These are phyloP conservation scores for Harpegnathos saltator DNA, from an alignment of 1,140 invertebrate species.

Conservation along the genomic window DNA sequence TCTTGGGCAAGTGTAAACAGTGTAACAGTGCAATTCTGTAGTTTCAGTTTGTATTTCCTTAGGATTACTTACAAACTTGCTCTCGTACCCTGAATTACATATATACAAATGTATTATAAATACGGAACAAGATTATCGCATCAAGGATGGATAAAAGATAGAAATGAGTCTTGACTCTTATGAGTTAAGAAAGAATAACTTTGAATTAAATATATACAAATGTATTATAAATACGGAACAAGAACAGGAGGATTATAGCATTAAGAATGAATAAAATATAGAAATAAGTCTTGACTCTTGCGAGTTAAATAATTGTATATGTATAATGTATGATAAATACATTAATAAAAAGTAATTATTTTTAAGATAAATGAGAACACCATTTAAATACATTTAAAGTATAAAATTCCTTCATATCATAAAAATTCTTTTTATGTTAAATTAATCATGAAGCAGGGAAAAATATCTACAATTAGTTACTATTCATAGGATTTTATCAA, in stretches of 20 bases:
- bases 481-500: no score
- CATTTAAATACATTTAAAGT: constrained; percentile 19
- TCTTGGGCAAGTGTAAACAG: constrained; percentile 34
- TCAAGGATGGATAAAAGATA: constrained; percentile 72
- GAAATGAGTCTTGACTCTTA: constrained; percentile 76
- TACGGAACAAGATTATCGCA: constrained; percentile 68
- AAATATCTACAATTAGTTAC: no score
- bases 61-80: constrained; percentile 65
- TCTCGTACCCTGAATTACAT: constrained; percentile 73
- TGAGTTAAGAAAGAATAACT: no score
- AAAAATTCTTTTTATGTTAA: no score
- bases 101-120: constrained; percentile 76
- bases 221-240: constrained; percentile 75
- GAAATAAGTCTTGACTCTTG: constrained; percentile 76
- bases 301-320: constrained; percentile 81
- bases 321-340: constrained; percentile 83
- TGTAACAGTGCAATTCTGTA: constrained; percentile 53
- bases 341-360: constrained; percentile 86
- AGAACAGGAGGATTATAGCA: constrained; percentile 70
- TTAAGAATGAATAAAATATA: constrained; percentile 72
- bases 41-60: constrained; percentile 62
- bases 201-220: constrained; percentile 72
- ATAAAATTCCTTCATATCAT: neutral
- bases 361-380: constrained; percentile 80
- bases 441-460: no score